Conservation (phyloP, 1,140 invertebrate genomes). For the Nebria ingens region DNA sequence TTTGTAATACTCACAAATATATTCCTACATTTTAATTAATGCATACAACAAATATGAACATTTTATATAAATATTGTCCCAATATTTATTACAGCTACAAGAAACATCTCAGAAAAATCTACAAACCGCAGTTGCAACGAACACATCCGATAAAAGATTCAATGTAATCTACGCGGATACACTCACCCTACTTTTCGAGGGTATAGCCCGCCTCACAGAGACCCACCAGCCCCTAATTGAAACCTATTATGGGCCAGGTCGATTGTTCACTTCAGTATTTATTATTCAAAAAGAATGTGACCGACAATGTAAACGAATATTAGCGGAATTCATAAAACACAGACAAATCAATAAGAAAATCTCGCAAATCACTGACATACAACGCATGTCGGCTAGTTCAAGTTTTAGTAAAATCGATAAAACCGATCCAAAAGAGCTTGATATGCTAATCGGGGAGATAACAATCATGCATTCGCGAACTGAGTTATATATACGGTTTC, state of each 20-base stretch:
- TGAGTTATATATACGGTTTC: constrained; percentile 85
- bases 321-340: constrained; percentile 68
- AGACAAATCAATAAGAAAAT: constrained; percentile 59
- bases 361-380: constrained; percentile 48
- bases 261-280: constrained; percentile 56
- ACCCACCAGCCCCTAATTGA: constrained; percentile 88
- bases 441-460: constrained; percentile 81
- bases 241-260: constrained; percentile 84
- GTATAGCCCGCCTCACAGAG: constrained; percentile 78
- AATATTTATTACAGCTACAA: constrained; percentile 42
- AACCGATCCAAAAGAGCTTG: constrained; percentile 76
- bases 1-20: too few species aligned
- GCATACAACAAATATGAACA: too few species aligned
- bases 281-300: constrained; percentile 84
- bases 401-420: constrained; percentile 42
- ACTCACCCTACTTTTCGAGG: constrained; percentile 77
- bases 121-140: constrained; percentile 47
- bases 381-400: constrained; percentile 32
- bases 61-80: too few species aligned
- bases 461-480: constrained; percentile 83
- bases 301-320: constrained; percentile 54
- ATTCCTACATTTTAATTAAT: too few species aligned
- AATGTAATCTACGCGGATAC: constrained; percentile 74
- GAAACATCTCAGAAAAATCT: constrained; percentile 66
- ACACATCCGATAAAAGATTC: constrained; percentile 56